Base-by-base conservation (phyloP, 2,797 vertebrate genomes). In the Pseudomugil tenellus region DNA sequence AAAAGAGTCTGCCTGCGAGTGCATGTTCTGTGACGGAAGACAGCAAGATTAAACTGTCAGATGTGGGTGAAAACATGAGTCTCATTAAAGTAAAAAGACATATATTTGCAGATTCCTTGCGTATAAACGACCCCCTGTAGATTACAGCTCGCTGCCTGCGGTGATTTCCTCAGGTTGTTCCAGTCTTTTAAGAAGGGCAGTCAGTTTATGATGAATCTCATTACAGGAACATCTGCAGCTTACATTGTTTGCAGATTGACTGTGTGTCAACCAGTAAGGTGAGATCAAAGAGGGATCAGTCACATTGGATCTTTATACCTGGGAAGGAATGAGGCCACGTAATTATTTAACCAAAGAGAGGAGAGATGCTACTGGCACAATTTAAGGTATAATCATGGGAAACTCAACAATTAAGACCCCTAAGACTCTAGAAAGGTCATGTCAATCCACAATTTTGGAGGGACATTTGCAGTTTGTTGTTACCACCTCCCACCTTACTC, bases 191-290 rank as follows among this genome's bases (percentile, higher is more conserved):
- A 72, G 71, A 62, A 77, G 66, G 52, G 35, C 70, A 58, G 25
- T 61, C 70, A 51, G 57, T 79, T 77, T 75, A 64, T 68, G 29
- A 64, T 28, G 3, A 43, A 76, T 67, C 64, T 49, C 68, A 70
- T 74, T 63, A 74, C 16, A 70, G 32, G 37, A 73, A 41, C 23
- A 56, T 55, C 52, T 66, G 28, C 28, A 60, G 61, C 32, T 52
- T 63, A 43, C 58, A 67, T 49, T 41, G 32, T 78, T 53, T 19
- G 34, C 53, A 76, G 62, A 80, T 63, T 84, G 84, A 70, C 84
- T 55, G 6, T 2, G 35, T 79, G 66, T 81, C 79, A 83, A 48
- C 59, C 67, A 67, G 63, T 78, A 82, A 87, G 79, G 87, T 82
- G 74, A 84, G 72, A 65, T 37, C 68, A 74, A 75, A 69, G 82